These are phyloP conservation scores for Cataglyphis hispanica DNA, from an alignment of 1,140 invertebrate genomes.

Conservation along the genomic window DNA sequence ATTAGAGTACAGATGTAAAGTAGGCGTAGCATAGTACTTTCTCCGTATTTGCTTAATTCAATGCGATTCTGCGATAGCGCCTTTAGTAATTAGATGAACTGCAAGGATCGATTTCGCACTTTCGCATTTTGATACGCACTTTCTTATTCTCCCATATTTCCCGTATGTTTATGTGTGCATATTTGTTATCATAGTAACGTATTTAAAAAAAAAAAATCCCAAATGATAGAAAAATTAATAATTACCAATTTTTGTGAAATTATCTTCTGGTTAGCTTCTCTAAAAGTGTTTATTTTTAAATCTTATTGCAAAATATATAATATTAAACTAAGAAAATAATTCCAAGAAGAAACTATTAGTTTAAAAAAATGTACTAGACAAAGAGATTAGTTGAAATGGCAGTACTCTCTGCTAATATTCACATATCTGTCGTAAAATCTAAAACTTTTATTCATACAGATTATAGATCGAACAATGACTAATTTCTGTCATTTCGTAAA, in stretches of 20 bases:
- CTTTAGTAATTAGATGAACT: not conserved
- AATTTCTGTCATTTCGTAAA: conserved; percentile 5
- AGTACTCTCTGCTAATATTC: not conserved
- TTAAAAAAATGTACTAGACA: not conserved
- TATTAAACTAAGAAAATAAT: not conserved
- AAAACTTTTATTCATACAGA: not conserved
- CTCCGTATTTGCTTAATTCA: conserved; percentile 53
- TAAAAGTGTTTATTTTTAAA: not conserved
- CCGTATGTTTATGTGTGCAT: too few relatives aligned
- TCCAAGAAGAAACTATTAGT: not conserved
- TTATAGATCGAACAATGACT: not conserved
- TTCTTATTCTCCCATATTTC: not conserved
- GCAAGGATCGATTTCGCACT: conserved; percentile 6
- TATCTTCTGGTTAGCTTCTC: not conserved
- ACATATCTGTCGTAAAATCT: not conserved
- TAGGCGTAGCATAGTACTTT: conserved; percentile 32
- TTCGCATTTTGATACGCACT: not conserved
- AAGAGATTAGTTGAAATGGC: not conserved
- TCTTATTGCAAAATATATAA: not conserved
- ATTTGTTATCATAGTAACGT: not conserved
- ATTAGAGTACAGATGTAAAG: conserved; percentile 57
- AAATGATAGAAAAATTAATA: conserved; percentile 3
- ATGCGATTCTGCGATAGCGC: conserved; percentile 48
- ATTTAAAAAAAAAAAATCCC: not conserved
- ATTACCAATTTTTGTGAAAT: not conserved